A percentile compares a stretch with the other conserved stretches of the same genome.
Conservation (phyloP, 2,113 vertebrate species). For the Oreocharis arfaki region DNA sequence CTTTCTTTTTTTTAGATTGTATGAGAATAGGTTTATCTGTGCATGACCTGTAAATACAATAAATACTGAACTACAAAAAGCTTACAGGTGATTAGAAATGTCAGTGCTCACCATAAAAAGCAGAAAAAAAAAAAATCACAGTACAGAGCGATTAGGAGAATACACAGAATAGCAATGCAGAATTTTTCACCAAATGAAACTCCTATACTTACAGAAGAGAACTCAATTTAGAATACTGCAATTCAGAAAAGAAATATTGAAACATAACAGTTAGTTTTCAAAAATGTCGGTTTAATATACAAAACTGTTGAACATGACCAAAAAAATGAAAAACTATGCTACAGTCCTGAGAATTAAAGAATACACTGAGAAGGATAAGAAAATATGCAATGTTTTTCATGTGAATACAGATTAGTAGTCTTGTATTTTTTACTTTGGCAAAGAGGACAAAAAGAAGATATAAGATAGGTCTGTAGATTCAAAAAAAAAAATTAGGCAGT, state of each 20-base stretch:
- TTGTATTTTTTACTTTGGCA: neutral
- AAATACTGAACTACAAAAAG: neutral
- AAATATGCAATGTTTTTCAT: neutral
- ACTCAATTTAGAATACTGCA: neutral
- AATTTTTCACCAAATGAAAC: neutral
- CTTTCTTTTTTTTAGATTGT: neutral
- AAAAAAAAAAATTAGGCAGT: neutral
- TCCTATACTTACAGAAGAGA: neutral
- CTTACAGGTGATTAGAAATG: neutral
- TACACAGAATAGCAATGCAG: neutral
- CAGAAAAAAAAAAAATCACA: neutral
- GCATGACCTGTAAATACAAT: neutral
- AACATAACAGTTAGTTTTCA: neutral
- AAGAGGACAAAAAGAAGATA: neutral
- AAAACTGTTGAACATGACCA: neutral
- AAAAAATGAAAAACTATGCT: neutral
- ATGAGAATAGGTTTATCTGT: neutral
- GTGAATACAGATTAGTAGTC: neutral
- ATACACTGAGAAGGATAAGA: neutral
- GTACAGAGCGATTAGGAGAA: neutral
- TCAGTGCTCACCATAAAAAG: neutral
- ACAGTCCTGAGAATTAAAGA: neutral
- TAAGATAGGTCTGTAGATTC: neutral
- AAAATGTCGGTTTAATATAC: neutral
- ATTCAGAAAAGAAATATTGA: neutral